Percentiles rank a stretch among this genome's conserved stretches.
phyloP scores from a whole-genome alignment of 2,113 vertebrate genomes.

The Tachysurus fulvidraco region DNA sequence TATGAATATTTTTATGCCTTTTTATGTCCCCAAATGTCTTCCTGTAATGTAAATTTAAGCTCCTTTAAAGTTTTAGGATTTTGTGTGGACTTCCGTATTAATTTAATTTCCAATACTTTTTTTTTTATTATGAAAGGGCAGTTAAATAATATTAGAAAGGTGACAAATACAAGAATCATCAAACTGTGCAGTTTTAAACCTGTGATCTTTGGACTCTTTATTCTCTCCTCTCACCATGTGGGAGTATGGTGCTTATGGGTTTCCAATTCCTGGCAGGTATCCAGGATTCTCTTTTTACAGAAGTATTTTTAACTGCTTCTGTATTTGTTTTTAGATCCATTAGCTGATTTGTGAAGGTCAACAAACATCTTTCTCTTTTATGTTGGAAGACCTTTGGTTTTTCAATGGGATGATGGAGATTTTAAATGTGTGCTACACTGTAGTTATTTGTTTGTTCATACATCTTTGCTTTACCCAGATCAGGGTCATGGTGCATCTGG shows the following conservation, averaged over 20 bases:
- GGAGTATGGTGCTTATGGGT: not conserved
- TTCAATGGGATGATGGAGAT: not conserved
- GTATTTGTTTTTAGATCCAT: not conserved
- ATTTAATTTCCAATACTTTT: not conserved
- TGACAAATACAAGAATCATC: not conserved
- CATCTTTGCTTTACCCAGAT: not conserved
- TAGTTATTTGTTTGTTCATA: not conserved
- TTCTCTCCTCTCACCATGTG: slow-evolving; percentile 8
- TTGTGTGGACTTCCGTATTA: not conserved
- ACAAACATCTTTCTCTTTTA: not conserved
- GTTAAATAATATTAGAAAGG: not conserved
- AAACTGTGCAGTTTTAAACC: not conserved
- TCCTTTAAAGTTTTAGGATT: not conserved
- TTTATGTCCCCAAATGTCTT: not conserved
- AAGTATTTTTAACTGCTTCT: slow-evolving; percentile 5
- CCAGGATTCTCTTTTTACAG: not conserved
- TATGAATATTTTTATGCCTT: not conserved
- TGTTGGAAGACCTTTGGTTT: not conserved
- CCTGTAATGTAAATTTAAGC: not conserved
- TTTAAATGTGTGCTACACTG: not conserved
- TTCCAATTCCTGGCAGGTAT: not conserved
- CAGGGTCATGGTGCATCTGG: not conserved
- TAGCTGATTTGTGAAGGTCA: not conserved
- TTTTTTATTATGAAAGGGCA: not conserved
- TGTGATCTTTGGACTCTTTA: slow-evolving; percentile 10